Evolutionary conservation across 2,888 invertebrate genomes (phyloP).

Genomic region (Agrenia bidenticulata): DNA sequence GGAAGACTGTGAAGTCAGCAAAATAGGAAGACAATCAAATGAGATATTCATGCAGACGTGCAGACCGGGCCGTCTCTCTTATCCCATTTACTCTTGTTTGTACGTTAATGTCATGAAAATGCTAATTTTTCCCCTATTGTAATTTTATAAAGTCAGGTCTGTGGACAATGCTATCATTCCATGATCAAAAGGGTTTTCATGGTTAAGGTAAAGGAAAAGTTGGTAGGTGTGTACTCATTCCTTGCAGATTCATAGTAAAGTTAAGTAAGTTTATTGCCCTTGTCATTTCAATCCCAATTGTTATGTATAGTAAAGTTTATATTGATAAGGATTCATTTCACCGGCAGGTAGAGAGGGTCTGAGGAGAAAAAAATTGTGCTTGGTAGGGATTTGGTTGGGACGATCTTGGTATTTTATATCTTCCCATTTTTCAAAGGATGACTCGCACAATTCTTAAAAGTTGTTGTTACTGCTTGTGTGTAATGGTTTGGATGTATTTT

Average conservation of each 20-base stretch:
- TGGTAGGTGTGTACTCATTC: background rate
- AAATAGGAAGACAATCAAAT: no score
- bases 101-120: slow-evolving; percentile 2
- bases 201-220: background rate
- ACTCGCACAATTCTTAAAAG: background rate
- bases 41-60: no score
- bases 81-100: no score
- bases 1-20: no score
- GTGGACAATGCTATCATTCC: background rate
- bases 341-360: background rate
- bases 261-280: slow-evolving; percentile 3
- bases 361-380: background rate
- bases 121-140: background rate
- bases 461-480: background rate
- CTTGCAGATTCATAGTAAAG: background rate
- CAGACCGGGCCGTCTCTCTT: no score
- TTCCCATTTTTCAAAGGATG: background rate
- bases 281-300: background rate
- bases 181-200: background rate
- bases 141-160: no score
- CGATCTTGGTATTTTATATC: background rate
- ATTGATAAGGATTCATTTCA: no score
- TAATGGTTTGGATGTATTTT: no score
- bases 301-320: no score
- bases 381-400: no score